Evolutionary conservation across 2,797 vertebrate species (phyloP), one percentile per base, ranked within the genome.

Genomic region (Epinephelus coioides): DNA sequence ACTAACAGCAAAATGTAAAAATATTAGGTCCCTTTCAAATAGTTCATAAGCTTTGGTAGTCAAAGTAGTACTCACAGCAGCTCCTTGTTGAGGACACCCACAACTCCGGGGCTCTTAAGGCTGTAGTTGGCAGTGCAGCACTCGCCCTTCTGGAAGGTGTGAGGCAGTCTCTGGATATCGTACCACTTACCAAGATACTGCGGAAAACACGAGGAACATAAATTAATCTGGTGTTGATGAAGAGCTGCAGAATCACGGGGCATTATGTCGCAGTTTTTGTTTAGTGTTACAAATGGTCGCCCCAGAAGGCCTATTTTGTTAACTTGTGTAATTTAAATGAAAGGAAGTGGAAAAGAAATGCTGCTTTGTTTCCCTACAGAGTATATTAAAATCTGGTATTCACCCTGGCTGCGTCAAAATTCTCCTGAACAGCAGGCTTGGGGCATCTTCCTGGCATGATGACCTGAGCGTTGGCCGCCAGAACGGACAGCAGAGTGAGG

Each of bases 181-280:
- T 96, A 95, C 97, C 97, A 97, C 34, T 82, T 96, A 71, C 97
- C 97, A 47, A 96, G 82, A 86, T 97, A 97, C 97, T 97, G 92
- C 34, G n/a, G 89, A 76, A 46, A 63, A 11, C 54, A 56, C 1
- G 19, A 0, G 1, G 27, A 21, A 13, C 27, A 59, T 8, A 1
- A 10, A 19, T 47, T 0, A 27, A 61, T 14, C 34, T 30, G 7
- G 13, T 59, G n/a, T 18, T 63, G 9, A 38, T 34, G 25, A 47
- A 34, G 11, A 40, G 54, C 14, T 21, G 62, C 21, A 59, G 46
- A 65, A 19, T 27, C 6, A 27, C 40, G 0, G 43, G 11, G 30
- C 18, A 30, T 47, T n/a, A 40, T 40, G 8, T 14, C 9, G 14
- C 9, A 10, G 1, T 51, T 21, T 34, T 56, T 23, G 0, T 66